Percentiles rank a stretch among this genome's conserved stretches.
These are phyloP conservation scores for Melanostigma gelatinosum DNA, from an alignment of 2,113 vertebrate genomes.

Conservation along the genomic window DNA sequence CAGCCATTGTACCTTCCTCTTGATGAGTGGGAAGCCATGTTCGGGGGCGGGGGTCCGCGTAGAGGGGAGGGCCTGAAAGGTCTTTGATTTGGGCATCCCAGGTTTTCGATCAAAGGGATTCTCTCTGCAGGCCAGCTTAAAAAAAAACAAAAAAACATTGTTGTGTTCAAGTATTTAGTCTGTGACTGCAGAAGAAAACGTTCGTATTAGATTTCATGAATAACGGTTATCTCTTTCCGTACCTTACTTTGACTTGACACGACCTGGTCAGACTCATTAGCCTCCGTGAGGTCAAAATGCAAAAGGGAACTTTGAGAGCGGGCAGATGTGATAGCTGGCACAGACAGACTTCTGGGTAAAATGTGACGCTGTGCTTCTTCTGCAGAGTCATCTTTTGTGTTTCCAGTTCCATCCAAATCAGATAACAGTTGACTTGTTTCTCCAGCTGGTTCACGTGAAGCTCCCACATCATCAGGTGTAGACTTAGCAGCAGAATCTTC, in stretches of 20 bases:
- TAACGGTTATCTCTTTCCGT: neutral
- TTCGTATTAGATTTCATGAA: neutral
- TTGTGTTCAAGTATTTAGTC: neutral
- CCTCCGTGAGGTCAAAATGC: slow-evolving; percentile 2
- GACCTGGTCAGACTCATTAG: neutral
- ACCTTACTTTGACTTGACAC: slow-evolving; percentile 58
- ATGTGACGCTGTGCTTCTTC: neutral
- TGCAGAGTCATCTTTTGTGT: neutral
- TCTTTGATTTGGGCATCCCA: slow-evolving; percentile 81
- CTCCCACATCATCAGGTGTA: neutral
- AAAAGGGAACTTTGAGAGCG: neutral
- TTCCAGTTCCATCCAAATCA: slow-evolving; percentile 15
- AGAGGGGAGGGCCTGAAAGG: slow-evolving; percentile 81
- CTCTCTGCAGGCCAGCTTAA: slow-evolving; percentile 87
- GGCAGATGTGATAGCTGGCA: slow-evolving; percentile 76
- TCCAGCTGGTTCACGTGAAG: neutral
- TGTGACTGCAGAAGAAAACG: neutral
- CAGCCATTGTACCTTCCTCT: slow-evolving; percentile 87
- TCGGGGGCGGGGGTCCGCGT: slow-evolving; percentile 85
- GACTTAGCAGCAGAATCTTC: slow-evolving; percentile 37
- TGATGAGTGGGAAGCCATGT: slow-evolving; percentile 93
- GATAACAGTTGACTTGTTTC: neutral
- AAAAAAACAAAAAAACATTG: neutral
- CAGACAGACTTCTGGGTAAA: slow-evolving; percentile 79
- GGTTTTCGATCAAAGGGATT: slow-evolving; percentile 86